These are phyloP conservation scores for Dysidea cf. avara DNA, from an alignment of 37 sponge, comb jelly and placozoan species.

Conservation along the genomic window DNA sequence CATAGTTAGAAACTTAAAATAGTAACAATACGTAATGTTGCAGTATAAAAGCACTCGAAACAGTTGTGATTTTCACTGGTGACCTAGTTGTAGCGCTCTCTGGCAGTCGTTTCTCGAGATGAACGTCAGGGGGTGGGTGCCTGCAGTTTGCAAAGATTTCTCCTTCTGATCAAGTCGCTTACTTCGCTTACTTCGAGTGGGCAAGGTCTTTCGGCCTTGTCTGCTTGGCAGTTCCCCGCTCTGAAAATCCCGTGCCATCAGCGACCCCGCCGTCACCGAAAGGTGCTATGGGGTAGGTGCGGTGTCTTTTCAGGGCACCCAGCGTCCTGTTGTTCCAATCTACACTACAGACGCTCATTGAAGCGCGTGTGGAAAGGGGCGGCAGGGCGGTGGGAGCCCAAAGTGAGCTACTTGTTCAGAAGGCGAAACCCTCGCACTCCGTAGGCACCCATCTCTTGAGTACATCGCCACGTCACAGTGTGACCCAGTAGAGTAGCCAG, in stretches of 20 bases:
- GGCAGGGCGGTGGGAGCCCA: neutral
- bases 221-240: constrained; percentile 34
- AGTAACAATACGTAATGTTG: too few relatives aligned
- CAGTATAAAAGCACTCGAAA: too few relatives aligned
- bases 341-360: neutral
- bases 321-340: constrained; percentile 2
- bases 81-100: too few relatives aligned
- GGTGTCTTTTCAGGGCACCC: constrained; percentile 59
- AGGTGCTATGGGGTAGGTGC: constrained; percentile 78
- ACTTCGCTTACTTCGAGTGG: constrained; percentile 71
- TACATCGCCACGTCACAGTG: too few relatives aligned
- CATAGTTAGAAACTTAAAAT: too few relatives aligned
- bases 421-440: too few relatives aligned
- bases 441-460: too few relatives aligned
- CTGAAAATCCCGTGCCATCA: constrained; percentile 38
- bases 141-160: constrained; percentile 42
- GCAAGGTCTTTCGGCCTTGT: neutral
- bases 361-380: neutral
- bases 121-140: constrained; percentile 24
- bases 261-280: constrained; percentile 74
- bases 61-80: too few relatives aligned
- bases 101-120: neutral
- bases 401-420: neutral
- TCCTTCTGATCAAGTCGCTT: constrained; percentile 35
- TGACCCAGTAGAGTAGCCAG: too few relatives aligned